phyloP scores from a whole-genome alignment of 2,797 vertebrate genomes.

The Lepus townsendii region DNA sequence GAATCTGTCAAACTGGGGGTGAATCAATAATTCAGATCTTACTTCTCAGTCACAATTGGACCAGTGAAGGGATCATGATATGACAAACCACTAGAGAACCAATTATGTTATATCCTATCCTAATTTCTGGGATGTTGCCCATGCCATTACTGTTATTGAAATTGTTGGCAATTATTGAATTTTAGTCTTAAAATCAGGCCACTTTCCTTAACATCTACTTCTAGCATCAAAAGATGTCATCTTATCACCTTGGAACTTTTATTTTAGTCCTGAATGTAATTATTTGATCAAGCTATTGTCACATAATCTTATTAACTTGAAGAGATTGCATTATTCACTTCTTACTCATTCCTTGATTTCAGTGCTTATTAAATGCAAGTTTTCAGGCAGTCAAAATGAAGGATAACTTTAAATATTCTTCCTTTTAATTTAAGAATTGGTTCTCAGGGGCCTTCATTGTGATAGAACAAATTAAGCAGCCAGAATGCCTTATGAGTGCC shows the following conservation, averaged over 20 bases:
- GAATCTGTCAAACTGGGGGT: not conserved
- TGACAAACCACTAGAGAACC: not conserved
- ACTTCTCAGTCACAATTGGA: not conserved
- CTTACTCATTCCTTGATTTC: slow-evolving; percentile 4
- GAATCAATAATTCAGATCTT: not conserved
- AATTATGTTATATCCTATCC: not conserved
- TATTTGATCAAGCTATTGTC: slow-evolving; percentile 62
- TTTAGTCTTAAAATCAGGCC: slow-evolving; percentile 28
- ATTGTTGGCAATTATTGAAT: slow-evolving; percentile 1
- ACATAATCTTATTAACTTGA: slow-evolving; percentile 58
- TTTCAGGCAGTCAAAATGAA: slow-evolving; percentile 25
- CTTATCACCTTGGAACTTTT: slow-evolving; percentile 56
- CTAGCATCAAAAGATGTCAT: slow-evolving; percentile 39
- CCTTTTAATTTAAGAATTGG: slow-evolving; percentile 32
- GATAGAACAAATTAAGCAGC: too few species aligned
- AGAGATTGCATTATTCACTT: slow-evolving; percentile 36
- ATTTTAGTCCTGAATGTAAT: slow-evolving; percentile 59
- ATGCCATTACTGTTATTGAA: not conserved
- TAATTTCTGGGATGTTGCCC: not conserved
- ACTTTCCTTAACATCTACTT: slow-evolving; percentile 11
- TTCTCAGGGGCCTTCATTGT: not conserved
- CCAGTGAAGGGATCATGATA: not conserved
- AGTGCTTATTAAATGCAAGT: slow-evolving; percentile 22
- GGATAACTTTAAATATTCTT: slow-evolving; percentile 22
- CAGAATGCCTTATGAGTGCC: too few species aligned